Evolutionary conservation across 35 echinoderm and acorn worm genomes (phyloP).

Genomic region (Apostichopus californicus): DNA sequence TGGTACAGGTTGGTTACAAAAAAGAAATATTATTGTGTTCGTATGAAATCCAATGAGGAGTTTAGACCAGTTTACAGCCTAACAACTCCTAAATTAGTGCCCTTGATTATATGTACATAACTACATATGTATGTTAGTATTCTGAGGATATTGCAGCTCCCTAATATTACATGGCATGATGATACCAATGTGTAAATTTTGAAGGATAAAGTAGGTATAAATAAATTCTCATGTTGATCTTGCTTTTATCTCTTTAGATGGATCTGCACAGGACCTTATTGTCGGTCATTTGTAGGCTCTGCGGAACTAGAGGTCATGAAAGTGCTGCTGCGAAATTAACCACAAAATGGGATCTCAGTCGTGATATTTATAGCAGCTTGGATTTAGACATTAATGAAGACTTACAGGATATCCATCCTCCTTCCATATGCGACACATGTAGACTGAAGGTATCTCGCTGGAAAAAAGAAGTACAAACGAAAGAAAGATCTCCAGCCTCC

Average conservation of each 20-base stretch:
- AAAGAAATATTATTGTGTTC: too few species aligned
- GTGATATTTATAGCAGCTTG: not conserved
- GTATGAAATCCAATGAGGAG: too few species aligned
- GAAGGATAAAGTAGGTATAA: too few species aligned
- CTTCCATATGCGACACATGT: conserved; percentile 51
- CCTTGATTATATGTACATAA: too few species aligned
- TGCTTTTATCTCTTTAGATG: not conserved
- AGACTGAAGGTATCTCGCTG: conserved; percentile 27
- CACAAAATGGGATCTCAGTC: not conserved
- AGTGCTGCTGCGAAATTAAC: not conserved
- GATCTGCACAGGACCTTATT: not conserved
- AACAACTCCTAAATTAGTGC: too few species aligned
- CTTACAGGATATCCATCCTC: conserved; percentile 27
- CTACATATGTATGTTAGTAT: too few species aligned
- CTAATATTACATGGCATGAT: too few species aligned
- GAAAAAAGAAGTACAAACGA: conserved; percentile 33
- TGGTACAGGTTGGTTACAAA: too few species aligned
- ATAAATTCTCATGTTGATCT: too few species aligned
- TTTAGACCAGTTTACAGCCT: too few species aligned
- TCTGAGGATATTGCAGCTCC: too few species aligned
- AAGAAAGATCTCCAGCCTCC: conserved; percentile 25
- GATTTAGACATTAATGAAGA: conserved; percentile 49
- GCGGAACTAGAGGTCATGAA: conserved; percentile 2
- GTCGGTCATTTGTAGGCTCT: not conserved
- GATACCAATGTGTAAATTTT: too few species aligned